Base-by-base conservation (phyloP, 1,140 invertebrate genomes). In the Cyclargus thomasi region DNA sequence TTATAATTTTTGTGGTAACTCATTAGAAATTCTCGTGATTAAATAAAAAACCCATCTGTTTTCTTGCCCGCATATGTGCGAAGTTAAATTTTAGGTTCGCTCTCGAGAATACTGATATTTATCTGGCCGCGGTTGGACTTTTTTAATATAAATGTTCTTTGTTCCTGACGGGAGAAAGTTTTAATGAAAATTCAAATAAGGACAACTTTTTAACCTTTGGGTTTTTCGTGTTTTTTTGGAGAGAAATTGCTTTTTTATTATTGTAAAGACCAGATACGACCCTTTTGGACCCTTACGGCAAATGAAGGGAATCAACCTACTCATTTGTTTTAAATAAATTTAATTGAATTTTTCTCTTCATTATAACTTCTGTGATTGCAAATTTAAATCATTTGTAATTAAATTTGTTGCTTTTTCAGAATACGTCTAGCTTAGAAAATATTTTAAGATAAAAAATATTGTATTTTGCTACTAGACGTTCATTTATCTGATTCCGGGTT, bases 71-170 rank as follows among this genome's bases (percentile, higher is more conserved):
- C 84, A 78, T 84, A 64, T 85, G 79, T 1, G 2, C 71, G 64
- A 85, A 88, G 85, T 86, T 81, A 79, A 89, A 84, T 85, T 89
- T 86, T 80, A 77, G 85, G 81, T 76, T 78, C 81, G 80, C 85
- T 84, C 85, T 85, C 85, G 82, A 85, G 87, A 87, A 86, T 87
- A 88, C 84, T 88, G 87, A 90, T 90, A 90, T 88, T 88, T 90
- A 90, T 90, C 87, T 87, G 87, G 85, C 87, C 85, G 81, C 77
- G 81, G 81, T 80, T 81, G 74, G 85, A 88, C 79, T 88, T 90
- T 90, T 90, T 90, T 90, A 90, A 90, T 90, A 90, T 90, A 90
- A 90, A 90, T 88, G 87, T 90, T 90, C 87, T 90, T 90, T 90
- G 87, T 90, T 86, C 85, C 76, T 90, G 87, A 90, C 85, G 85